Evolutionary conservation across 2,888 invertebrate genomes (phyloP).

Genomic region (Ectropis crepuscularia): DNA sequence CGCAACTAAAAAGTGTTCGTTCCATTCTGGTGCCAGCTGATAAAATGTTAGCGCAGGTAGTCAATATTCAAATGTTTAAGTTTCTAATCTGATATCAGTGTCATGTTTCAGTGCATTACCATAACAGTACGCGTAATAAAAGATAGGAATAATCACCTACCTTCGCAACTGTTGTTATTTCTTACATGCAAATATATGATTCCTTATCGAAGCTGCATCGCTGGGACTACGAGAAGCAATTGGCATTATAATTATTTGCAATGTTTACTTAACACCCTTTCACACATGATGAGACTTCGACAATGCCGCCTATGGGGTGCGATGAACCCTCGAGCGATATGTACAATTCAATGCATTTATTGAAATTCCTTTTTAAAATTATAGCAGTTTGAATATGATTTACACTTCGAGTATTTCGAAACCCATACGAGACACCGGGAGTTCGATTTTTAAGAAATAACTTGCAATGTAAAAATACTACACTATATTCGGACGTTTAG

Average conservation of each 20-base stretch:
- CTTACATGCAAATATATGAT: slow-evolving; percentile 78
- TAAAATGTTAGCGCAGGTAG: slow-evolving; percentile 47
- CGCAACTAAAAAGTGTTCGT: not conserved
- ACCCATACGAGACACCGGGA: not conserved
- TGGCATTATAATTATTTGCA: slow-evolving; percentile 84
- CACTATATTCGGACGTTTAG: no score
- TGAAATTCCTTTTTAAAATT: slow-evolving; percentile 58
- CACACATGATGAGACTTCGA: slow-evolving; percentile 81
- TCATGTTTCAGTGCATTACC: slow-evolving; percentile 78
- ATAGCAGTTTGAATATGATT: slow-evolving; percentile 50
- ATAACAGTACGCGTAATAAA: slow-evolving; percentile 76
- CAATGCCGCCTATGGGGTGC: slow-evolving; percentile 66
- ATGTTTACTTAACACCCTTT: slow-evolving; percentile 86
- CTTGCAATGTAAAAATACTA: no score
- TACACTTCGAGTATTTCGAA: slow-evolving; percentile 24
- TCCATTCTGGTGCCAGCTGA: slow-evolving; percentile 2
- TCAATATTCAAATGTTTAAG: slow-evolving; percentile 61
- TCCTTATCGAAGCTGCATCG: slow-evolving; percentile 75
- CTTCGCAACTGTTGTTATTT: slow-evolving; percentile 62
- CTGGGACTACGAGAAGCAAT: slow-evolving; percentile 69
- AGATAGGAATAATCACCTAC: slow-evolving; percentile 69
- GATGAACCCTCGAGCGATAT: slow-evolving; percentile 49
- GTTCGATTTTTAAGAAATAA: not conserved
- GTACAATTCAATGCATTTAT: slow-evolving; percentile 55
- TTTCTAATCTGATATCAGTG: slow-evolving; percentile 81